Evolutionary conservation across 2,888 invertebrate species (phyloP).

Genomic region (Diogma glabrata): DNA sequence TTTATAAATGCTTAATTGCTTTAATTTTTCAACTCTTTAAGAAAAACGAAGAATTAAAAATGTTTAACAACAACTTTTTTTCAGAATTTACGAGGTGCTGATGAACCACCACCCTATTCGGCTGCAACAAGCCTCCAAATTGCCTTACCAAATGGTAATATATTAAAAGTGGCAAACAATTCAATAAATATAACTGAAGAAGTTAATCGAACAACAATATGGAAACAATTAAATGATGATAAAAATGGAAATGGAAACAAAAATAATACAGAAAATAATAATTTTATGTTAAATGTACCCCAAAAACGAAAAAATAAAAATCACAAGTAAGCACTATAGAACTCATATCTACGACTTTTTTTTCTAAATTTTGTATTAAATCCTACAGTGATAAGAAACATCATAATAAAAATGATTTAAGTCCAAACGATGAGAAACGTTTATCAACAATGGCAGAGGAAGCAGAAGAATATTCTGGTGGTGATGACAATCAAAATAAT

Average conservation of each 20-base stretch:
- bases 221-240: constrained; percentile 79
- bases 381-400: constrained; percentile 15
- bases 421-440: constrained; percentile 43
- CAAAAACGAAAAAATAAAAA: constrained; percentile 30
- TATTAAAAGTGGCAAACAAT: constrained; percentile 76
- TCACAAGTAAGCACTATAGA: background rate
- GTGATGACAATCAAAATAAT: constrained; percentile 11
- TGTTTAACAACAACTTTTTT: no score
- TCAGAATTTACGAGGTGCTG: background rate
- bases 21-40: no score
- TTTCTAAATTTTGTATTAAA: background rate
- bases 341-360: background rate
- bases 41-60: no score
- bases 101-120: background rate
- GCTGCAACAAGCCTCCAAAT: constrained; percentile 52
- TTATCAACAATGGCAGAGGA: constrained; percentile 80
- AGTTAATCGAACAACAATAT: constrained; percentile 84
- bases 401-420: constrained; percentile 33
- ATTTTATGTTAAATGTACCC: constrained; percentile 20
- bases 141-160: constrained; percentile 76
- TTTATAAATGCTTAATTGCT: no score
- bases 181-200: constrained; percentile 89
- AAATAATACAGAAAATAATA: constrained; percentile 1
- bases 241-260: constrained; percentile 16
- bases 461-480: constrained; percentile 61